Percentiles rank a stretch among this genome's conserved stretches.
Conservation (phyloP, 2,888 invertebrate species). For the Theodoxus fluviatilis region DNA sequence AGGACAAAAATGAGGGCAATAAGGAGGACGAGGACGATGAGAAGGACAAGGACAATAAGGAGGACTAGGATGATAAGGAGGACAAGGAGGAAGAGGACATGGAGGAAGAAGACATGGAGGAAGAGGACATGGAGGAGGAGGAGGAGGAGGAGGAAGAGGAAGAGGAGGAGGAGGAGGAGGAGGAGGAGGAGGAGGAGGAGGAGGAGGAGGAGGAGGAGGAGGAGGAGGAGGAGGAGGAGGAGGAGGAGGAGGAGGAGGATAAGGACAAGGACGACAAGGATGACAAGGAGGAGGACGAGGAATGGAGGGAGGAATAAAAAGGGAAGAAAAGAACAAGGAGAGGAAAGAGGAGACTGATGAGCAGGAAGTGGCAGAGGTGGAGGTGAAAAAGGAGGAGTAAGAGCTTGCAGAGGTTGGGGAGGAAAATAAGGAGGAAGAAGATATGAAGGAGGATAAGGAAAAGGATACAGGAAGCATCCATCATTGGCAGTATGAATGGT, state of each 20-base stretch:
- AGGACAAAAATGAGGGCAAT: neutral
- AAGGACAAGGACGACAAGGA: neutral
- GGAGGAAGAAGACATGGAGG: slow-evolving; percentile 16
- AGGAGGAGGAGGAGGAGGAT: neutral
- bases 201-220: too few species aligned
- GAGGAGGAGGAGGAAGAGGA: slow-evolving; percentile 6
- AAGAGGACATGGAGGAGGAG: slow-evolving; percentile 10
- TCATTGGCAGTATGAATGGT: too few species aligned
- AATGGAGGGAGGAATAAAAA: too few species aligned
- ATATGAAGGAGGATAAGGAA: slow-evolving; percentile 12
- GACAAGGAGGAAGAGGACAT: slow-evolving; percentile 13
- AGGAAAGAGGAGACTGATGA: neutral
- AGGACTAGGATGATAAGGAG: slow-evolving; percentile 17
- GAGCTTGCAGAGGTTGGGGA: neutral
- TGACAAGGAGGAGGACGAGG: neutral
- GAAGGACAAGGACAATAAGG: slow-evolving; percentile 10
- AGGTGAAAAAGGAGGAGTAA: neutral
- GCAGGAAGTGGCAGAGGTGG: neutral
- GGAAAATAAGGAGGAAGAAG: neutral
- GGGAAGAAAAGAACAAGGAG: neutral
- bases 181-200: neutral
- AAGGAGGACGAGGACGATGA: slow-evolving; percentile 5
- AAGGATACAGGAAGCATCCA: neutral
- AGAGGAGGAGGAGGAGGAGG: neutral
- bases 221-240: slow-evolving; percentile 1